These are phyloP conservation scores for Eudemis profundana DNA, from an alignment of 2,888 invertebrate species.

Conservation along the genomic window DNA sequence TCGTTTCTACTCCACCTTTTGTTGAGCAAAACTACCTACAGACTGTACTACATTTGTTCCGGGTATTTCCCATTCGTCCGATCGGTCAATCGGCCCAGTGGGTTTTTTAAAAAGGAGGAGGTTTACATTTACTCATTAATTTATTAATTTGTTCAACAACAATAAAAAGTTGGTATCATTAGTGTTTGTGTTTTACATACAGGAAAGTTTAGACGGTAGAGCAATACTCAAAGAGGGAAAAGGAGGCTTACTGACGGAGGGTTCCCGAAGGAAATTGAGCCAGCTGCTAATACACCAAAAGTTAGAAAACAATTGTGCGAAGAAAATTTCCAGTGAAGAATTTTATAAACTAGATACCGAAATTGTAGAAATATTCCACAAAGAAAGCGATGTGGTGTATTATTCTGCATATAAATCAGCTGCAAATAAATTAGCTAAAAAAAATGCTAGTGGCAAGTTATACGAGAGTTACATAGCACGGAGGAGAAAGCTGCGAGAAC, in stretches of 20 bases:
- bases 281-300: conserved; percentile 25
- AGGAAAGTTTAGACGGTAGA: conserved; percentile 34
- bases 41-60: too few relatives aligned
- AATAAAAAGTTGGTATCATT: too few relatives aligned
- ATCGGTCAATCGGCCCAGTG: too few relatives aligned
- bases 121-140: too few relatives aligned
- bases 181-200: conserved; percentile 25
- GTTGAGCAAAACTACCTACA: too few relatives aligned
- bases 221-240: conserved; percentile 26
- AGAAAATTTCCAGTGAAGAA: conserved; percentile 17
- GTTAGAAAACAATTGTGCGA: neutral
- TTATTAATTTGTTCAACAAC: too few relatives aligned
- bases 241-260: conserved; percentile 23
- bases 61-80: too few relatives aligned
- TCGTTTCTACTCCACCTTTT: too few relatives aligned
- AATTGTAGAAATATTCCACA: conserved; percentile 18
- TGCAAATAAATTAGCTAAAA: conserved; percentile 11
- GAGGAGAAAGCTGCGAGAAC: conserved; percentile 11
- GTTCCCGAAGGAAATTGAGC: conserved; percentile 28
- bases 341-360: conserved; percentile 9
- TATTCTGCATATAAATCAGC: conserved; percentile 16
- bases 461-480: conserved; percentile 19
- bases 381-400: conserved; percentile 17
- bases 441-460: conserved; percentile 17
- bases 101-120: too few relatives aligned